Evolutionary conservation across 2,113 vertebrate genomes (phyloP), one percentile per base, ranked within the genome.

Genomic region (Sorex fumeus): DNA sequence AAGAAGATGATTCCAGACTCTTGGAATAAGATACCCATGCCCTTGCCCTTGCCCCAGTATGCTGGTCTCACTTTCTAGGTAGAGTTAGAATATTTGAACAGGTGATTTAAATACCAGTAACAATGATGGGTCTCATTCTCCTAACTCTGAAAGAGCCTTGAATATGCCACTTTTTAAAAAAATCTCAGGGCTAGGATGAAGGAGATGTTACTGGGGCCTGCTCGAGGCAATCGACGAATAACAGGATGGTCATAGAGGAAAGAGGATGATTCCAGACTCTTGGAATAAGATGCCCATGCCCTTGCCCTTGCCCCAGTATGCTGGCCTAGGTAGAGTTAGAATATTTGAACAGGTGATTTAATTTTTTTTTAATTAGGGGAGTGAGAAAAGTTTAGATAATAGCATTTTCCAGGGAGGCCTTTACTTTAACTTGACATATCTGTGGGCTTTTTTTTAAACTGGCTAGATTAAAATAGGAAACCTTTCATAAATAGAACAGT

Each of bases 381-480:
- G 23, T 87, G 32, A 91, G 67, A 83, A 82, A 95, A 86, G 23
- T 79, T 94, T 60, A 84, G 34, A 11, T 83, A 43, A 69, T 87
- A 36, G 12, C 69, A 72, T 72, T 62, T 25, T 25, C 19, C 60
- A 62, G 60, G 19, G 60, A 23, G 60, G 8, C 19, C 60, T 75
- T 74, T 60, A 87, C 16, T 66, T 13, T 74, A 67, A 87, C 21
- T 66, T 13, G 69, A 75, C 57, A 32, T 53, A 3, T 81, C 27
- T 57, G 18, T 9, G 32, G 83, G 72, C 11, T 47, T 50, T 50
- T 50, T 57, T 88, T 81, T 28, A 71, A 85, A 79, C 15, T 91
- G 45, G 30, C 32, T 15, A 64, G 3, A 81, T 34, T 34, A 47
- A 69, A 87, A 92, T 87, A 53, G 60, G 45, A 89, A 95, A 78